These are phyloP conservation scores for Strigamia crassipes DNA, from an alignment of 2,888 invertebrate species.

Conservation along the genomic window DNA sequence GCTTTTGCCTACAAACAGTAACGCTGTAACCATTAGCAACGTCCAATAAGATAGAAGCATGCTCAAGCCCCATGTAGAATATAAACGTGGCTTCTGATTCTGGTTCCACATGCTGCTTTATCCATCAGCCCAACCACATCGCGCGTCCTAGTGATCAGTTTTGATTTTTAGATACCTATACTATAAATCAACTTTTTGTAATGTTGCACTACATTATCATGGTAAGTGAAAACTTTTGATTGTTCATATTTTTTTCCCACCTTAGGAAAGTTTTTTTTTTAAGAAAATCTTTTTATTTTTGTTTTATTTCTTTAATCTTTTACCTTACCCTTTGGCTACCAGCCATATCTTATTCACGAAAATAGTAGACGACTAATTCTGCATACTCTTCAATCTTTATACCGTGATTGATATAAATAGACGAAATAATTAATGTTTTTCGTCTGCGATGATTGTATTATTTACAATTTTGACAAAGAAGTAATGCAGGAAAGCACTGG, in stretches of 20 bases:
- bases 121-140: neutral
- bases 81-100: neutral
- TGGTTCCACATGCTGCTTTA: neutral
- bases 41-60: neutral
- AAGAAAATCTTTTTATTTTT: neutral
- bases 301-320: neutral
- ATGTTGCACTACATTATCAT: slow-evolving; percentile 16
- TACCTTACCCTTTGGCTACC: neutral
- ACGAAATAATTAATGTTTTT: neutral
- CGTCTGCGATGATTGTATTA: no score
- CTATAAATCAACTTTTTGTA: neutral
- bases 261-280: neutral
- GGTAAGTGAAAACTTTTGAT: neutral
- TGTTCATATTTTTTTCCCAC: neutral
- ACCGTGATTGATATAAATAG: neutral
- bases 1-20: neutral
- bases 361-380: slow-evolving; percentile 7
- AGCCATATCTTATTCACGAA: neutral
- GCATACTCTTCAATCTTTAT: neutral
- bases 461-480: no score
- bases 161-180: neutral
- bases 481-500: no score
- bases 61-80: neutral
- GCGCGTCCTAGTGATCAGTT: neutral
- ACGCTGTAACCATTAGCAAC: neutral